Evolutionary conservation across 1,140 invertebrate species (phyloP).

Genomic region (Pentalonia nigronervosa): DNA sequence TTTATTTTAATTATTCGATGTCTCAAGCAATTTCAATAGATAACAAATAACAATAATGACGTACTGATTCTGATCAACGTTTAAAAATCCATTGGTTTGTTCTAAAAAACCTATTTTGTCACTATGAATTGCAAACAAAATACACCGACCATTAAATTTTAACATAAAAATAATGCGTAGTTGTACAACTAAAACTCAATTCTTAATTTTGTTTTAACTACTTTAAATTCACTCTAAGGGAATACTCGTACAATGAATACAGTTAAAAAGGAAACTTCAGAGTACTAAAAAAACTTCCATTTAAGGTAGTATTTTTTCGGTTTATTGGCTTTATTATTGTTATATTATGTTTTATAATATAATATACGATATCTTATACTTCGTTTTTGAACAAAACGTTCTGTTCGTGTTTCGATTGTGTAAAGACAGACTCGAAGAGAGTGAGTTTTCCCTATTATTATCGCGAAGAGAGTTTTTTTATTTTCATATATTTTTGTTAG

Average conservation of each 20-base stretch:
- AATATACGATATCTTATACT: neutral
- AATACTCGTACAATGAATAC: neutral
- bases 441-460: neutral
- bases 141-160: neutral
- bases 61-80: neutral
- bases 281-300: neutral
- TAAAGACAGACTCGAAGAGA: neutral
- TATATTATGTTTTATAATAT: neutral
- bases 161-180: neutral
- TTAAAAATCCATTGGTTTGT: neutral
- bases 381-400: neutral
- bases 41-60: neutral
- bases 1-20: neutral
- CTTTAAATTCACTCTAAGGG: neutral
- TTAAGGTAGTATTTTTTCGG: neutral
- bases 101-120: no score
- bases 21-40: neutral
- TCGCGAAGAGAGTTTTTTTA: neutral
- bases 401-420: neutral
- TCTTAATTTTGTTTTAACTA: neutral
- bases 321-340: slow-evolving; percentile 12
- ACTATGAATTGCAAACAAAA: neutral
- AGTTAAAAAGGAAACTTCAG: neutral
- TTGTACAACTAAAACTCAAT: neutral
- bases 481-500: neutral